Base-by-base conservation (phyloP, 2,888 invertebrate genomes). In the Heliconius sara region DNA sequence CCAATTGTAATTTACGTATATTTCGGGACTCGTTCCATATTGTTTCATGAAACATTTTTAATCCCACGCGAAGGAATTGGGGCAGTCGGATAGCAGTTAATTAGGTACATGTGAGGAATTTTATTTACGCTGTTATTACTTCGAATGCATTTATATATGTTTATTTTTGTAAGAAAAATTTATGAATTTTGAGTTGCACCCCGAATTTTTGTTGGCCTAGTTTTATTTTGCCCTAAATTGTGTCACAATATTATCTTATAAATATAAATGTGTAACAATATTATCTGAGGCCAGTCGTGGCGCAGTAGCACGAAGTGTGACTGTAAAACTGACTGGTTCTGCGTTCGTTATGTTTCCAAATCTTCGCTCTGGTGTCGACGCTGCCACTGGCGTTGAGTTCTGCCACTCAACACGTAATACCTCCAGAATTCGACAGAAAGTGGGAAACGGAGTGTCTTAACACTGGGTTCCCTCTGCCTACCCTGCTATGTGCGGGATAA, bases 1-100 rank as follows among this genome's bases (percentile, higher is more conserved):
- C 52, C 72, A 73, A 73, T 73, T 73, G 72, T 73, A 27, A 73
- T 73, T 73, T 73, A 73, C 57, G 57, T 73, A 73, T 70, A 70
- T 30, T 43, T 65, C 63, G 19, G 60, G 74, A 63, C 65, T 12
- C 72, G 52, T 34, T 63, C n/a, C 63, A 74, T 63, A 74, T 74
- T 74, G 63, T 75, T 74, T 63, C 65, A 65, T 65, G 43, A 75
- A 75, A 39, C 13, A 57, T 57, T 73, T 30, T 73, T 34, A 57
- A 73, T 57, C n/a, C 57, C 72, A 57, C 57, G 34, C 72, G 34
- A 73, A 73, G 72, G 30, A 73, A 73, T 73, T 73, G 72, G 72
- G 57, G 72, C 72, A 73, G n/a, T 73, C 72, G 72, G 57, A 34
- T 52, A 72, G 57, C 72, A 57, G 34, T 73, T 57, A 73, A 73